phyloP scores from a whole-genome alignment of 2,797 vertebrate genomes.

The Eospalax fontanierii region DNA sequence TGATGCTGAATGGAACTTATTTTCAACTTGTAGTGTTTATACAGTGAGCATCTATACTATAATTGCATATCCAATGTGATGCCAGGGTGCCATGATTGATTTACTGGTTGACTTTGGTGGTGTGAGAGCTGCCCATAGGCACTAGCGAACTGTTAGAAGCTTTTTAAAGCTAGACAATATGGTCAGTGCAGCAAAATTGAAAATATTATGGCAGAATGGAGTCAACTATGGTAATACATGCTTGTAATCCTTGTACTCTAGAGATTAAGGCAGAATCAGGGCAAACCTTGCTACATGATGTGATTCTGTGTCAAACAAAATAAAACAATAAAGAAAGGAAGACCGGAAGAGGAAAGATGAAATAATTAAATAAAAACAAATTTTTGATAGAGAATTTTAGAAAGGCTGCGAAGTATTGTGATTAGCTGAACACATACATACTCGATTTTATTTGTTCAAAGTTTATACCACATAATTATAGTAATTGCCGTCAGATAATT shows the following conservation, averaged over 20 bases:
- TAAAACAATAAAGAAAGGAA: background rate
- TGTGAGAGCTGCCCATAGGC: background rate
- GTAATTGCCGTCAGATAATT: background rate
- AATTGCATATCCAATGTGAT: too few species aligned
- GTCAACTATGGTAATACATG: background rate
- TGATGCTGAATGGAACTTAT: background rate
- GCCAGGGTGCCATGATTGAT: too few species aligned
- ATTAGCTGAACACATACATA: background rate
- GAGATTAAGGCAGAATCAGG: background rate
- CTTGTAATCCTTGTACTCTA: background rate
- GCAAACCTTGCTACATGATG: background rate
- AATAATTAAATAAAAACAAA: too few species aligned
- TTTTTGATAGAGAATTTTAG: background rate
- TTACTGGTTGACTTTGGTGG: background rate
- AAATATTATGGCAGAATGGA: background rate
- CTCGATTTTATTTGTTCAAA: background rate
- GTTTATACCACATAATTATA: background rate
- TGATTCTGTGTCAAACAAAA: background rate
- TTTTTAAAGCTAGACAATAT: background rate
- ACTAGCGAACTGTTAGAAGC: background rate
- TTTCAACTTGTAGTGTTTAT: background rate
- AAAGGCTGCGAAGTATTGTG: background rate
- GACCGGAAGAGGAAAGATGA: background rate
- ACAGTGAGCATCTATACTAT: background rate
- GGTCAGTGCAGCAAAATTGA: background rate